Percentiles rank a stretch among this genome's conserved stretches.
These are phyloP conservation scores for Alouatta caraya DNA, from an alignment of 2,797 vertebrate genomes.

Conservation along the genomic window DNA sequence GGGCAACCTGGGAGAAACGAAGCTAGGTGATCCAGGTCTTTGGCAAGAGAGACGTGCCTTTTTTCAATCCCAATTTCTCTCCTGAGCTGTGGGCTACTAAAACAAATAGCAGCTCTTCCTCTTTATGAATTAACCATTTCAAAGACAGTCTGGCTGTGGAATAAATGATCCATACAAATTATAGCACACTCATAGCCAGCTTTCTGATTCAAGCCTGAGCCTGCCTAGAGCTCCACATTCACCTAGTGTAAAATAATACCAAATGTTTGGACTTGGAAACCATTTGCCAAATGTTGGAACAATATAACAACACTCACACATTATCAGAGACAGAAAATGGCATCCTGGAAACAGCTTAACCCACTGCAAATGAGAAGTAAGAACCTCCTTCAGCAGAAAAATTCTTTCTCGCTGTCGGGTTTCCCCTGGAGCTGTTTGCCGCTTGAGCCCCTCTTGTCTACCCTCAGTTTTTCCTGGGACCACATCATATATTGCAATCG, in stretches of 20 bases:
- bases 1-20: background rate
- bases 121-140: conserved; percentile 57
- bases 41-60: background rate
- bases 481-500: background rate
- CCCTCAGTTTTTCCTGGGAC: background rate
- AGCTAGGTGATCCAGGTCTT: background rate
- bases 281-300: conserved; percentile 58
- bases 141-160: conserved; percentile 32
- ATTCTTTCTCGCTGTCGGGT: fast-evolving
- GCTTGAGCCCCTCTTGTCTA: background rate
- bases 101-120: background rate
- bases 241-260: conserved; percentile 48
- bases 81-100: background rate
- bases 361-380: background rate
- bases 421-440: background rate
- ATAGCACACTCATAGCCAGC: conserved; percentile 6
- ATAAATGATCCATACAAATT: conserved; percentile 56
- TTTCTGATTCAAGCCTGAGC: conserved; percentile 58
- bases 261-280: conserved; percentile 54
- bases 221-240: background rate
- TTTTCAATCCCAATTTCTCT: background rate
- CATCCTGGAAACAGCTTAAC: conserved; percentile 35
- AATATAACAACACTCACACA: conserved; percentile 45
- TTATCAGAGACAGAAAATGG: conserved; percentile 58
- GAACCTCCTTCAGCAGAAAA: background rate